A percentile compares a stretch with the other conserved stretches of the same genome.
Conservation (phyloP, 2,113 vertebrate genomes). For the Paralichthys olivaceus region DNA sequence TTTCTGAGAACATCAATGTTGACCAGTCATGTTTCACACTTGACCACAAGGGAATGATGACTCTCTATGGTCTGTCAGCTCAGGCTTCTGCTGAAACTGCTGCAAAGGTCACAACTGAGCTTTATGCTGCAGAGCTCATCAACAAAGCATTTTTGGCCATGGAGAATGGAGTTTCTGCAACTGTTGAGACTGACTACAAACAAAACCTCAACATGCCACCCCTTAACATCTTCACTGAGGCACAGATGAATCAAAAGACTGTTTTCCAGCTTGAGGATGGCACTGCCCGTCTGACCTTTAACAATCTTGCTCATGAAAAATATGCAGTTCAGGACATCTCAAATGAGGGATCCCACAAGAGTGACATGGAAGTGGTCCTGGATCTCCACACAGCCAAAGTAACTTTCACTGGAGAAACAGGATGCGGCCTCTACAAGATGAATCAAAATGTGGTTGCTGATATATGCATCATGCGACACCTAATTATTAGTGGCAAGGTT, state of each 20-base stretch:
- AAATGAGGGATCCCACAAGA: slow-evolving; percentile 86
- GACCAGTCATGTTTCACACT: slow-evolving; percentile 82
- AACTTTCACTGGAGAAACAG: slow-evolving; percentile 82
- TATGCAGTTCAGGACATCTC: slow-evolving; percentile 78
- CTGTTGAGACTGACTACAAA: slow-evolving; percentile 81
- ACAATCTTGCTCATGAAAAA: slow-evolving; percentile 84
- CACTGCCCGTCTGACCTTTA: slow-evolving; percentile 75
- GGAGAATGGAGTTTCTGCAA: slow-evolving; percentile 82
- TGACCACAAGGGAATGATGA: slow-evolving; percentile 81
- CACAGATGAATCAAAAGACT: slow-evolving; percentile 80
- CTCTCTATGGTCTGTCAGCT: slow-evolving; percentile 74
- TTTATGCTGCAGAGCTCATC: slow-evolving; percentile 82
- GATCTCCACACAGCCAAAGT: slow-evolving; percentile 79
- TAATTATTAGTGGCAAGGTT: slow-evolving; percentile 81
- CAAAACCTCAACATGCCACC: slow-evolving; percentile 86
- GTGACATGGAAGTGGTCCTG: slow-evolving; percentile 79
- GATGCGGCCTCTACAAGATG: slow-evolving; percentile 80
- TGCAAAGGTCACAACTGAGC: slow-evolving; percentile 78
- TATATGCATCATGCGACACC: slow-evolving; percentile 77
- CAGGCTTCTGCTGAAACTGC: slow-evolving; percentile 82
- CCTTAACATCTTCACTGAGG: slow-evolving; percentile 83
- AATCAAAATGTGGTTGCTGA: slow-evolving; percentile 84
- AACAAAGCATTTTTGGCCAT: slow-evolving; percentile 79
- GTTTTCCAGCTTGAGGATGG: slow-evolving; percentile 79
- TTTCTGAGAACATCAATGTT: slow-evolving; percentile 86